Conservation (phyloP, 2,888 invertebrate species). For the Agrotis puta region DNA sequence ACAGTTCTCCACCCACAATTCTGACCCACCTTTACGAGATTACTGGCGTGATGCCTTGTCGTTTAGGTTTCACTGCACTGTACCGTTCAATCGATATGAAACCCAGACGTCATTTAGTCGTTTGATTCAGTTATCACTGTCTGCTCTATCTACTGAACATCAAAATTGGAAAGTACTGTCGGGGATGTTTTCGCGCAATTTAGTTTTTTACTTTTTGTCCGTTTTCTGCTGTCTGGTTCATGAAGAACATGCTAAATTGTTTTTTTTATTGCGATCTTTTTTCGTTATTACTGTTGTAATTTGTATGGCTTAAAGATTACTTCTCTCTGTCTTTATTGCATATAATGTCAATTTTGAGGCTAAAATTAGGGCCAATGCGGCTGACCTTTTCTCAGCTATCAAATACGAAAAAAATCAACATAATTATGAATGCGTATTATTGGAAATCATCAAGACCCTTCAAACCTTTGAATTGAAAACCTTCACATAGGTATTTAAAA, state of each 20-base stretch:
- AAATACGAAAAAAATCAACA: neutral
- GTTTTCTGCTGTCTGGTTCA: neutral
- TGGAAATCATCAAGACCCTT: neutral
- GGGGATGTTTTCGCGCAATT: neutral
- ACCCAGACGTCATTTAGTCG: slow-evolving; percentile 12
- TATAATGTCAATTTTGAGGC: too few species aligned
- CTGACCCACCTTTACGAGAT: too few species aligned
- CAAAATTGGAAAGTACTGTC: slow-evolving; percentile 12
- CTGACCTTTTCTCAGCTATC: neutral
- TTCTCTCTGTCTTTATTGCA: too few species aligned
- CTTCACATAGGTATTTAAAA: slow-evolving; percentile 12
- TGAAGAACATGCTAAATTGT: neutral
- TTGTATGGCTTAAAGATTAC: too few species aligned
- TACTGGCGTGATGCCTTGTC: neutral
- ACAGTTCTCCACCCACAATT: too few species aligned
- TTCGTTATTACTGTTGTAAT: neutral
- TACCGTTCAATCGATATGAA: slow-evolving; percentile 9
- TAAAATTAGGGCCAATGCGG: neutral
- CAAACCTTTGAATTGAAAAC: slow-evolving; percentile 3
- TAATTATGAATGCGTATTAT: neutral
- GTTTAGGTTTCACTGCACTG: neutral
- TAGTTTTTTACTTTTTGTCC: neutral
- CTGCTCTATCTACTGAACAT: slow-evolving; percentile 15
- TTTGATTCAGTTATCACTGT: slow-evolving; percentile 37
- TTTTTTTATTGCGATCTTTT: too few species aligned